These are phyloP conservation scores for Branchinecta sandiegonensis DNA, from an alignment of 2,888 invertebrate species.

Conservation along the genomic window DNA sequence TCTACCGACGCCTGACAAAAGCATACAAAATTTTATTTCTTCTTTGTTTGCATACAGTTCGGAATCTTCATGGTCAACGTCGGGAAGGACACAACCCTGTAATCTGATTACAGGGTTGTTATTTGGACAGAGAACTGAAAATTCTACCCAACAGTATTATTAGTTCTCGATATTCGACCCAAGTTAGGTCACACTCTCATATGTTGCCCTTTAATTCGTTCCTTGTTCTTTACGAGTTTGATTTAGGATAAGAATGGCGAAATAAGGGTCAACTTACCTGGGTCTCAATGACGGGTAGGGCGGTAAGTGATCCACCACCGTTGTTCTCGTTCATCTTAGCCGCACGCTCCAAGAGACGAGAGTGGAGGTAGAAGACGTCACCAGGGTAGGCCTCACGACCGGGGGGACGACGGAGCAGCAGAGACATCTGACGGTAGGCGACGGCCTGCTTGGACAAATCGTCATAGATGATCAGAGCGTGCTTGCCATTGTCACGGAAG, in stretches of 20 bases:
- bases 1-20: no score
- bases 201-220: no score
- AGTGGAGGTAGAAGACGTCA: conserved; percentile 48
- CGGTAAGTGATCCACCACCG: conserved; percentile 44
- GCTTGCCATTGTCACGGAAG: conserved; percentile 46
- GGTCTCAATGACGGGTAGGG: conserved; percentile 44
- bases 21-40: no score
- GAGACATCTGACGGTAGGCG: conserved; percentile 48
- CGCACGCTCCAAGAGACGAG: conserved; percentile 45
- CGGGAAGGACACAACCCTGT: no score
- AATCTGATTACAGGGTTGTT: no score
- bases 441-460: conserved; percentile 49
- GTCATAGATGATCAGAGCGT: conserved; percentile 47
- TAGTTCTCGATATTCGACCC: no score
- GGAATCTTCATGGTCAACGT: no score
- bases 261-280: conserved; percentile 32
- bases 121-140: no score
- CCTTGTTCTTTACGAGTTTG: background rate
- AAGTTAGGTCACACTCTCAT: no score
- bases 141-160: no score
- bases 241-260: background rate
- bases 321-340: conserved; percentile 45
- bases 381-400: conserved; percentile 50
- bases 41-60: no score
- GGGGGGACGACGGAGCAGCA: conserved; percentile 44